These are phyloP conservation scores for Gnathonemus echidnorhynchus DNA, from an alignment of 2,113 vertebrate genomes.

Conservation along the genomic window DNA sequence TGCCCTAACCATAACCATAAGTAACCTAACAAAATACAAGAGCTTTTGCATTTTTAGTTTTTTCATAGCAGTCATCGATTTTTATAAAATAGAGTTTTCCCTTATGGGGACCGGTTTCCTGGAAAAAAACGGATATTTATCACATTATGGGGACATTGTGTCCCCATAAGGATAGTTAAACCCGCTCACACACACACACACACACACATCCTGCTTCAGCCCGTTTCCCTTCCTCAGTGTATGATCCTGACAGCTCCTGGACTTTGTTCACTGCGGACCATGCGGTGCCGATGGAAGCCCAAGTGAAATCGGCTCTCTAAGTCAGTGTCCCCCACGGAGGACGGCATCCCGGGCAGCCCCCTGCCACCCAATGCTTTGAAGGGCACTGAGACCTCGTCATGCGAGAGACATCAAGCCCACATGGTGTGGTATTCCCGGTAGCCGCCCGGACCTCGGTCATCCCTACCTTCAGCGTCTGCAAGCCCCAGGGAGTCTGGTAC, in stretches of 20 bases:
- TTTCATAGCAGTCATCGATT: no score
- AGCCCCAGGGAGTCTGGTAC: conserved; percentile 66
- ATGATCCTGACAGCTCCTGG: background rate
- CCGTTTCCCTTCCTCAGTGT: background rate
- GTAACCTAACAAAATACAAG: no score
- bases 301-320: background rate
- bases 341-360: background rate
- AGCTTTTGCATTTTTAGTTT: no score
- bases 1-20: no score
- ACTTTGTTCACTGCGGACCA: background rate
- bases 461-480: conserved; percentile 81
- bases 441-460: background rate
- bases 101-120: no score
- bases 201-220: background rate
- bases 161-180: no score
- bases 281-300: background rate
- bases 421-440: background rate
- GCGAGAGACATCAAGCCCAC: background rate
- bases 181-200: background rate
- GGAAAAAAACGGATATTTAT: no score
- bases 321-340: background rate
- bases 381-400: background rate
- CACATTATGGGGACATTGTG: no score
- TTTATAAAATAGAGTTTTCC: no score
- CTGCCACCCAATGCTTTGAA: background rate